These are phyloP conservation scores for Ammospiza caudacuta DNA, from an alignment of 2,113 vertebrate species.

Conservation along the genomic window DNA sequence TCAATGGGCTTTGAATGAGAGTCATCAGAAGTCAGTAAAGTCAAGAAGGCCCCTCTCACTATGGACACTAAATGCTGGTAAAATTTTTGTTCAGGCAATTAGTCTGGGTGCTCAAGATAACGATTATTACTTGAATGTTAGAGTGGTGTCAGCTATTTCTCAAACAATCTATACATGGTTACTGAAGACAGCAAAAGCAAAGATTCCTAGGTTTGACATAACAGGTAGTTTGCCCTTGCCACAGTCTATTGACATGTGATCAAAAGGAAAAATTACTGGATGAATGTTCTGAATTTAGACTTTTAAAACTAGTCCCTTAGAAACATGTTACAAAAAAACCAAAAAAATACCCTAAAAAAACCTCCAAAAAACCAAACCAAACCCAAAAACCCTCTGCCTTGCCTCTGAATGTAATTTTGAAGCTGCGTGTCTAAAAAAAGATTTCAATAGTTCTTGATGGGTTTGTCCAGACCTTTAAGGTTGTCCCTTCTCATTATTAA, in stretches of 20 bases:
- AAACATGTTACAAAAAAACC: background rate
- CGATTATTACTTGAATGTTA: background rate
- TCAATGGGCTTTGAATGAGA: background rate
- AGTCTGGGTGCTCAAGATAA: background rate
- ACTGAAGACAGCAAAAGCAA: background rate
- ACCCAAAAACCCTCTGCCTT: background rate
- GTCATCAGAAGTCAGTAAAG: background rate
- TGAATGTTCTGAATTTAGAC: slow-evolving; percentile 13
- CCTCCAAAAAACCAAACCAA: too few species aligned
- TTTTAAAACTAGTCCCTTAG: slow-evolving; percentile 29
- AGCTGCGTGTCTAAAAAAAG: slow-evolving; percentile 40
- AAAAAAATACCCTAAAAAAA: background rate
- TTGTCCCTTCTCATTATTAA: slow-evolving; percentile 49
- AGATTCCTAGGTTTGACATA: background rate
- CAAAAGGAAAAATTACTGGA: slow-evolving; percentile 11
- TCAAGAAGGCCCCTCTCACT: background rate
- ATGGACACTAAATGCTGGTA: background rate
- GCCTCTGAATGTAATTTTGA: slow-evolving; percentile 45
- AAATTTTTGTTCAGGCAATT: background rate
- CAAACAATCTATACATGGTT: background rate
- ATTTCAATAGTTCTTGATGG: slow-evolving; percentile 55
- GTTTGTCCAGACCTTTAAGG: slow-evolving; percentile 50
- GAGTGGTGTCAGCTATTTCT: background rate
- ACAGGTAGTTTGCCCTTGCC: background rate
- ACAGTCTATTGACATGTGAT: background rate